Evolutionary conservation across 2,888 invertebrate genomes (phyloP), one percentile per base, ranked within the genome.

Genomic region (Caenorhabditis sp.): DNA sequence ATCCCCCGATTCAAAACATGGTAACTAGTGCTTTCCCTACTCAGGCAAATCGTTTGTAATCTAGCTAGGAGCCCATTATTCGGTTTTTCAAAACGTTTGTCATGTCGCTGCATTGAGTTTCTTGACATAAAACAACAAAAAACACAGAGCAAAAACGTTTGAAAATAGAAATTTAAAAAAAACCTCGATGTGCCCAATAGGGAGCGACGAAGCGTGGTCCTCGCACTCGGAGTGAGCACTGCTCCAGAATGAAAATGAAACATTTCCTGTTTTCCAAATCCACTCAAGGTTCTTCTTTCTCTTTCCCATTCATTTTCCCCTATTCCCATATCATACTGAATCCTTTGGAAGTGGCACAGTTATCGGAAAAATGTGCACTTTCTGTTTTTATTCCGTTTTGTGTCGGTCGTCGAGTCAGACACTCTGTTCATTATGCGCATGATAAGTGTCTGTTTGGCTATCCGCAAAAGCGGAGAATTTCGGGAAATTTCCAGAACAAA

Each of bases 401-500:
- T 17, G 32, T 35, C 20, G 22, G 15, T 17, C 22, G 20, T 22
- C 45, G 9, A 30, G 26, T 20, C 24, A 13, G 24, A 39, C 17
- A 20, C 11, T 37, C 1, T 17, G 24, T 24, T 65, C 46, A 65
- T 65, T 63, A 55, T 55, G 45, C 53, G 32, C 65, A 55, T 65
- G 65, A 65, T 65, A 55, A 65, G 53, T 53, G 63, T 32, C 32
- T 35, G 43, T 65, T 32, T 65, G 43, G 17, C 35, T 43, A 52
- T 39, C 41, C 30, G 17, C 32, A 45, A 56, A 37, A 35, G 24
- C 11, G 24, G 20, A 24, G 52, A 55, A 52, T 13, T 37, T 55
- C 45, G 8, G 22, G 22, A 56, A 27, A 39, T 37, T 37, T 46
- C 46, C 43, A 65, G 41, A 52, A 68, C 59, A 53, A 53, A 70